Evolutionary conservation across 2,113 vertebrate genomes (phyloP).

Genomic region (Cryptoleucopteryx plumbea): DNA sequence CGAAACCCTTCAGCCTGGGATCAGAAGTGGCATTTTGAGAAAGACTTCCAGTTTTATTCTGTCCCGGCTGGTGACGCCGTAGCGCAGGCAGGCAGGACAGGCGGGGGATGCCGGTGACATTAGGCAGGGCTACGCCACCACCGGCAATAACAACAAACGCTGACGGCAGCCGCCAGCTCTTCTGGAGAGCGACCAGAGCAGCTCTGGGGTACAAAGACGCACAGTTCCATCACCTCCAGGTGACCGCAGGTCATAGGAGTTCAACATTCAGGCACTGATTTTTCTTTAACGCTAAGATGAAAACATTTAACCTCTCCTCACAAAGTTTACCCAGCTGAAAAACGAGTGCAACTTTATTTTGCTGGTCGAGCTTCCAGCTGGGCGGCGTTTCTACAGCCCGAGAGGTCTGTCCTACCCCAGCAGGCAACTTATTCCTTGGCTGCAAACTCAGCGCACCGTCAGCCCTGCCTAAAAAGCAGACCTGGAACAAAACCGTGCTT

Average conservation of each 20-base stretch:
- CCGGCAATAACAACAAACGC: background rate
- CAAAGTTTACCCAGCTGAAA: constrained; percentile 13
- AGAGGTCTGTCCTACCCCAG: background rate
- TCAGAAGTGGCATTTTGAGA: background rate
- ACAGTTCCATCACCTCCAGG: background rate
- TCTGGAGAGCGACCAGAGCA: background rate
- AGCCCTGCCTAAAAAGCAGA: background rate
- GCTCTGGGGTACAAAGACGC: background rate
- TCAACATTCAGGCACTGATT: background rate
- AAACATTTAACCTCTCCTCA: background rate
- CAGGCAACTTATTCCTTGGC: background rate
- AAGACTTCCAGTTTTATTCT: background rate
- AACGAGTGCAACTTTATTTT: background rate
- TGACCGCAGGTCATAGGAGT: background rate
- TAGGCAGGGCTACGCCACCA: background rate
- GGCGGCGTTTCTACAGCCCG: background rate
- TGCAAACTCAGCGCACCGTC: background rate
- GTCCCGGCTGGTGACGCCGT: background rate
- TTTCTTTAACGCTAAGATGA: background rate
- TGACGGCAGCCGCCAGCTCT: background rate
- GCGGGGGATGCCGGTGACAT: background rate
- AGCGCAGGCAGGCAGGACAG: background rate
- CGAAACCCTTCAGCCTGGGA: background rate
- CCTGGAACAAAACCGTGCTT: background rate
- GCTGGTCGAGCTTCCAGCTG: background rate